A percentile compares a stretch with the other conserved stretches of the same genome.
These are phyloP conservation scores for Leptobrachium leishanense DNA, from an alignment of 2,113 vertebrate species.

Conservation along the genomic window DNA sequence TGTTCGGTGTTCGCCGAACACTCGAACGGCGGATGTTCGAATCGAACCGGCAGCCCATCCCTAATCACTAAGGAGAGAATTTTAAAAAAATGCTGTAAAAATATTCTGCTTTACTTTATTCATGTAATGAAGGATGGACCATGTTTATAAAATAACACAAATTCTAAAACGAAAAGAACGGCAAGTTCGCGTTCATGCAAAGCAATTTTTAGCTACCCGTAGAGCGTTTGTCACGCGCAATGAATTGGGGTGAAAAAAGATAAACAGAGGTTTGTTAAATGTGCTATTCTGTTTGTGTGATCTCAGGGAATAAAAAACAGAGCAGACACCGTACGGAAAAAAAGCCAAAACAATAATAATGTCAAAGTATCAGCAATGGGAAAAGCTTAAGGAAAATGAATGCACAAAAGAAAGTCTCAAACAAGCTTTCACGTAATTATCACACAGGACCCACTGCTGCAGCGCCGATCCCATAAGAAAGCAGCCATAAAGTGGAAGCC, in stretches of 20 bases:
- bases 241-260: background rate
- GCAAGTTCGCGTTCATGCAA: background rate
- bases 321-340: background rate
- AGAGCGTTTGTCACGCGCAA: background rate
- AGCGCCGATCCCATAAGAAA: slow-evolving; percentile 55
- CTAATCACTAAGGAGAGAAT: too few species aligned
- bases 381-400: slow-evolving; percentile 25
- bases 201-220: background rate
- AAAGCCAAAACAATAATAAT: slow-evolving; percentile 16
- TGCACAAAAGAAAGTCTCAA: slow-evolving; percentile 28
- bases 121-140: background rate
- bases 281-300: background rate
- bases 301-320: slow-evolving; percentile 9
- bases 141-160: background rate
- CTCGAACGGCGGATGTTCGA: too few species aligned
- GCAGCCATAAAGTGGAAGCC: slow-evolving; percentile 50
- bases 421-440: slow-evolving; percentile 46
- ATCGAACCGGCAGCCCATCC: too few species aligned
- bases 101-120: background rate
- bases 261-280: background rate
- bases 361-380: slow-evolving; percentile 9
- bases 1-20: too few species aligned
- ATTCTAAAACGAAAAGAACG: background rate
- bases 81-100: too few species aligned
- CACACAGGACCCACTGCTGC: slow-evolving; percentile 43